A percentile compares a stretch with the other conserved stretches of the same genome.
phyloP scores from a whole-genome alignment of 2,113 vertebrate genomes.

The Geococcyx californianus region DNA sequence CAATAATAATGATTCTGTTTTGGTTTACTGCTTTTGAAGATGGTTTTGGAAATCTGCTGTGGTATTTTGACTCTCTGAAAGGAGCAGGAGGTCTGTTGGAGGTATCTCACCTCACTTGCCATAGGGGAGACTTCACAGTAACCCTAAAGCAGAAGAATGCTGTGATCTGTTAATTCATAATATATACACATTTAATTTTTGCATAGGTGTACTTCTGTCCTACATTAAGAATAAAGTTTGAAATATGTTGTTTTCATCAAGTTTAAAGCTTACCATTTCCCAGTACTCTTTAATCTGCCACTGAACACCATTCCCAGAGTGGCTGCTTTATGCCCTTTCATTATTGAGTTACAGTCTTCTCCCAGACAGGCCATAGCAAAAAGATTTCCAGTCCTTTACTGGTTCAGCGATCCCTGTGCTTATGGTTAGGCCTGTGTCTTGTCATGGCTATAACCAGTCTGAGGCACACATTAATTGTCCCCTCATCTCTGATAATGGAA shows the following conservation, averaged over 20 bases:
- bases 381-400: not conserved
- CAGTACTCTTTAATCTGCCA: not conserved
- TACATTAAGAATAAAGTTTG: not conserved
- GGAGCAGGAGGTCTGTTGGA: not conserved
- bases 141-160: not conserved
- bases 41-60: not conserved
- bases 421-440: not conserved
- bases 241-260: not conserved
- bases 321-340: not conserved
- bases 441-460: not conserved
- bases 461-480: not conserved
- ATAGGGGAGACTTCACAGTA: not conserved
- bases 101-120: not conserved
- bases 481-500: not conserved
- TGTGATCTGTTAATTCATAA: not conserved
- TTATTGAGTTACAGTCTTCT: not conserved
- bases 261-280: not conserved
- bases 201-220: not conserved
- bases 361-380: not conserved
- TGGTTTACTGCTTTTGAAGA: not conserved
- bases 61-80: not conserved
- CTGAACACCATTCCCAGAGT: not conserved
- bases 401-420: not conserved
- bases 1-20: not conserved
- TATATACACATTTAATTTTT: not conserved